A percentile compares a stretch with the other conserved stretches of the same genome.
Evolutionary conservation across 1,140 invertebrate genomes (phyloP).

Genomic region (Drosophila kurseongensis): DNA sequence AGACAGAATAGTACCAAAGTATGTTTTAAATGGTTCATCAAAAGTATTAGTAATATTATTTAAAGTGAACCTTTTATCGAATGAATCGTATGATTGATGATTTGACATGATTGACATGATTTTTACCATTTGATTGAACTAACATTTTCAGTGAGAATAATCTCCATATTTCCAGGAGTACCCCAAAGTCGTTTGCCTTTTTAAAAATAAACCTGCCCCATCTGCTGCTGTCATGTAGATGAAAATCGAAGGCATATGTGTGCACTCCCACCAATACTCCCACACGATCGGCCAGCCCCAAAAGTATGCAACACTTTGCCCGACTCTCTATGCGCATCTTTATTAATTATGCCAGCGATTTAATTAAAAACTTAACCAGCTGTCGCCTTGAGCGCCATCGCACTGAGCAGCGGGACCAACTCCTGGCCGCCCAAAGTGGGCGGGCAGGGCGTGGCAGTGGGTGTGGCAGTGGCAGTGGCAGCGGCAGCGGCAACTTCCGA

Average conservation of each 20-base stretch:
- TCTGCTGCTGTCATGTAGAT: conserved; percentile 21
- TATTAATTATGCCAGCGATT: conserved; percentile 69
- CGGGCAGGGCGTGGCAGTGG: conserved; percentile 18
- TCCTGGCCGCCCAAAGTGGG: conserved; percentile 28
- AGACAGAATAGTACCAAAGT: no score
- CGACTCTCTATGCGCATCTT: conserved; percentile 48
- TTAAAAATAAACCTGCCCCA: conserved; percentile 15
- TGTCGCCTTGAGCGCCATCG: conserved; percentile 56
- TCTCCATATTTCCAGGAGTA: no score
- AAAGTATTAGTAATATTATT: no score
- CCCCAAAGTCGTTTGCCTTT: not conserved
- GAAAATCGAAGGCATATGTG: conserved; percentile 24
- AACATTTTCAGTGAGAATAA: no score
- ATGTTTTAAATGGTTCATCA: no score
- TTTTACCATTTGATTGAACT: no score
- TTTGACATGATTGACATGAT: no score
- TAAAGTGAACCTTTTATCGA: no score
- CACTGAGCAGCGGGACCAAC: conserved; percentile 54
- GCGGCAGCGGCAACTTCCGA: conserved; percentile 13
- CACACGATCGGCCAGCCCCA: conserved; percentile 16
- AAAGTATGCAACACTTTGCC: conserved; percentile 61
- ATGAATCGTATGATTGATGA: no score
- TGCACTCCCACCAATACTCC: conserved; percentile 5
- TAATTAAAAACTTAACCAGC: conserved; percentile 70
- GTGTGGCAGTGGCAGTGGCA: not conserved